Evolutionary conservation across 2,888 invertebrate species (phyloP), one percentile per base, ranked within the genome.

Genomic region (Rhagophthalmus giganteus): DNA sequence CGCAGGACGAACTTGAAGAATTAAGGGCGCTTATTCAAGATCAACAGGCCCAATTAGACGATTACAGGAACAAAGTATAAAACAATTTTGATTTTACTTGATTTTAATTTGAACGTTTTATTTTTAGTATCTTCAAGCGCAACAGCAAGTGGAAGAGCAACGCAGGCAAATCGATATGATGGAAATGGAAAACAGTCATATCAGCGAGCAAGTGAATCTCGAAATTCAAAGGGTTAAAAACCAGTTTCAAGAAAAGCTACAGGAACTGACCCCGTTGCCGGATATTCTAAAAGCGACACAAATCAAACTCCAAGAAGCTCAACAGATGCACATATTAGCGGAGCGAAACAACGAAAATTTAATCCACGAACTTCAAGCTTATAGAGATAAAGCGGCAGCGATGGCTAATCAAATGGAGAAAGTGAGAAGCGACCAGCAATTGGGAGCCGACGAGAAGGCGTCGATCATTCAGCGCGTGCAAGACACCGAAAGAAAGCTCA

Each of bases 161-260:
- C 76, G 80, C 0, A 76, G 85, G 1, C 85, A 86, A 63, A 79
- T 87, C 64, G 85, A 86, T 54, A 74, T 84, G 66, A 83, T 86
- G 82, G 85, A 87, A 62, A 80, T 85, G 79, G 86, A 87, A 61
- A 85, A 86, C 62, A 81, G 80, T 11, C 76, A 85, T 34, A 83
- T 86, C 64, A 83, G 83, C 58, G 86, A 87, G 62, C 86, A 87
- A 67, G 84, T 87, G 28, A 84, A 83, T 59, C 70, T 84, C 9
- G 87, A 87, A 71, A 85, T 87, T 49, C 84, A 85, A 60, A 75
- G 81, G 55, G 84, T 86, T 6, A 87, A 87, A 78, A 78, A 76
- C 62, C 81, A 86, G 69, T 87, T 87, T 73, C 86, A 86, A 77
- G 86, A 86, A 63, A 86, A 86, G 68, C 72, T 87, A 12, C 82